Percentiles rank a stretch among this genome's conserved stretches.
Evolutionary conservation across 2,113 vertebrate species (phyloP).

Genomic region (Cyphomyrus plagiostoma): DNA sequence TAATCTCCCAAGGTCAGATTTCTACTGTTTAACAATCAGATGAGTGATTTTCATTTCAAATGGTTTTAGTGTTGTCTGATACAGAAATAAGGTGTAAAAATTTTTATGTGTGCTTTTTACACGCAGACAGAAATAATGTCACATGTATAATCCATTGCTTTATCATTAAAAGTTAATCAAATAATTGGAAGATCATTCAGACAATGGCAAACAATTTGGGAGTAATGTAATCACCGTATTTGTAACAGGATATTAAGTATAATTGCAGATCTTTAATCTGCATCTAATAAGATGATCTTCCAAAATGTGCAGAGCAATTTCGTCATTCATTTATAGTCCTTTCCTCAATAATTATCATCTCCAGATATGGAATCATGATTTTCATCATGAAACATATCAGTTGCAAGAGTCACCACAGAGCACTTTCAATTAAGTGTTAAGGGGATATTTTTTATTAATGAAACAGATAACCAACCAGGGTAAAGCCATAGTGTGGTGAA

Average conservation of each 20-base stretch:
- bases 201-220: constrained; percentile 15
- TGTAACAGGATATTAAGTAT: constrained; percentile 12
- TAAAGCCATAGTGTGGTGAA: background rate
- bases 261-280: constrained; percentile 2
- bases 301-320: background rate
- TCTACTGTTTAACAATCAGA: background rate
- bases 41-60: background rate
- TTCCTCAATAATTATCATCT: constrained; percentile 10
- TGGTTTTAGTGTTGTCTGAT: background rate
- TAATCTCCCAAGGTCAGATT: background rate
- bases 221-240: constrained; percentile 6
- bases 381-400: constrained; percentile 5
- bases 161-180: background rate
- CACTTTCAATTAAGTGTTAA: constrained; percentile 12
- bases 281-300: constrained; percentile 5
- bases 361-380: background rate
- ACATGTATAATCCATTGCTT: background rate
- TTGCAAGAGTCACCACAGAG: background rate
- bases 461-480: background rate
- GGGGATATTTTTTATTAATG: constrained; percentile 2
- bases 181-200: constrained; percentile 1
- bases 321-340: background rate
- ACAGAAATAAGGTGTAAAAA: background rate
- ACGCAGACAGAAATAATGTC: background rate
- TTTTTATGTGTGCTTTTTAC: background rate